A percentile compares a stretch with the other conserved stretches of the same genome.
Evolutionary conservation across 2,888 invertebrate genomes (phyloP).

Genomic region (Oegoconia quadripuncta): DNA sequence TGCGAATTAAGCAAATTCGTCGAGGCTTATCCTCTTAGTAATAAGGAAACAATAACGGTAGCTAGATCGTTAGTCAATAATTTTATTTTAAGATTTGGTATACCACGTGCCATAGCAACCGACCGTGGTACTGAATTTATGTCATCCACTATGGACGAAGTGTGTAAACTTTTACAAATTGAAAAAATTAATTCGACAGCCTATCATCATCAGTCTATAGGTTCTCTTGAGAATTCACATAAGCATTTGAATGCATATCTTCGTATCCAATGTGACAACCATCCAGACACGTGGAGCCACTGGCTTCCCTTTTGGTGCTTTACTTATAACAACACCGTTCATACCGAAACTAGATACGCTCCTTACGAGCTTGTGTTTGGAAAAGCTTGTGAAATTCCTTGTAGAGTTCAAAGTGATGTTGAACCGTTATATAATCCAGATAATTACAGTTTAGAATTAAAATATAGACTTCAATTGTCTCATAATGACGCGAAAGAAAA

Average conservation of each 20-base stretch:
- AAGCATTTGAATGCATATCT: slow-evolving; percentile 15
- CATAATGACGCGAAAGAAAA: slow-evolving; percentile 19
- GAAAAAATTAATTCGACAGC: slow-evolving; percentile 17
- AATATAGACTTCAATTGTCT: slow-evolving; percentile 16
- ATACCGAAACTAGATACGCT: slow-evolving; percentile 14
- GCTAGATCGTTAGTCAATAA: slow-evolving; percentile 12
- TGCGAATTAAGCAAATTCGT: slow-evolving; percentile 8
- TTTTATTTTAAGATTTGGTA: slow-evolving; percentile 16
- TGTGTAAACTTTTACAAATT: slow-evolving; percentile 19
- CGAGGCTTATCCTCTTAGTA: slow-evolving; percentile 12
- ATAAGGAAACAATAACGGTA: slow-evolving; percentile 7
- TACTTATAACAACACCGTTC: slow-evolving; percentile 18
- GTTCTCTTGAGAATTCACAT: slow-evolving; percentile 13
- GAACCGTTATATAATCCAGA: slow-evolving; percentile 18
- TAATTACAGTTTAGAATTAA: slow-evolving; percentile 17
- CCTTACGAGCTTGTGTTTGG: slow-evolving; percentile 21
- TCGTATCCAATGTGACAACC: slow-evolving; percentile 14
- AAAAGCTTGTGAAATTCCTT: slow-evolving; percentile 18
- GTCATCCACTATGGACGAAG: slow-evolving; percentile 14
- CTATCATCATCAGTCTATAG: slow-evolving; percentile 16
- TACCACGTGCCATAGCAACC: slow-evolving; percentile 13
- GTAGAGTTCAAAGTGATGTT: slow-evolving; percentile 11
- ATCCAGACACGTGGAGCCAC: slow-evolving; percentile 17
- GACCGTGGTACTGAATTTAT: slow-evolving; percentile 19
- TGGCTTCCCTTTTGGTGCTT: slow-evolving; percentile 25